Base-by-base conservation (phyloP, 2,797 vertebrate species). In the Cyclura pinguis region DNA sequence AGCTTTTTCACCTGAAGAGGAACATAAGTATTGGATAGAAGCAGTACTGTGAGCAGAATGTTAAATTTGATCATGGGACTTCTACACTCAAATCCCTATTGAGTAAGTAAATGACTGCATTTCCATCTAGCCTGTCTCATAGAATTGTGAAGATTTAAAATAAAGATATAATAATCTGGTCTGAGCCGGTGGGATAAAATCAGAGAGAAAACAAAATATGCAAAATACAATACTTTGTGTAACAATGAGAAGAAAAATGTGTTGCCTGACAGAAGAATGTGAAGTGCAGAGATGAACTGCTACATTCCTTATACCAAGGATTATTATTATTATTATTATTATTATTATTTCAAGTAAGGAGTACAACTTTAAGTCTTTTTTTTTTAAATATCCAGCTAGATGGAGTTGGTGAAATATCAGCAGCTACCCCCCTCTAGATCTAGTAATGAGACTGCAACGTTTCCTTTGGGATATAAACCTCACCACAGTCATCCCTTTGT, bases 321-420 rank as follows among this genome's bases (percentile, higher is more conserved):
- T 90, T 93, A 62, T 62, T 22, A 22, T 22, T 20, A 85, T 81
- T 47, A 88, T 90, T 93, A 62, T 62, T 22, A 22, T 22, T 20
- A 85, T 81, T 47, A 24, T 3, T 89, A 94, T 92, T 92, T 59
- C 50, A 47, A 86, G 50, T 85, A 77, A 90, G 76, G 32, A 8
- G 59, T 27, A 83, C 47, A 38, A n/a, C 90, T 94, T 93, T 84
- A 77, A 91, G 91, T 74, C n/a, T 42, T 42, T 89, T 76, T 35
- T 85, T 87, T 90, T 91, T 94, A 88, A 87, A 94, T 88, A n/a
- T 50, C 50, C 84, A 35, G 57, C 22, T 90, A 87, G 57, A 92
- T 92, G 91, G 89, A 94, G 94, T 93, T 84, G 88, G 29, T 88
- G 87, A 92, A 73, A 88, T 88, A 91, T 50, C 82, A 87, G 91